Evolutionary conservation across 2,113 vertebrate species (phyloP).

Genomic region (Fukomys damarensis): DNA sequence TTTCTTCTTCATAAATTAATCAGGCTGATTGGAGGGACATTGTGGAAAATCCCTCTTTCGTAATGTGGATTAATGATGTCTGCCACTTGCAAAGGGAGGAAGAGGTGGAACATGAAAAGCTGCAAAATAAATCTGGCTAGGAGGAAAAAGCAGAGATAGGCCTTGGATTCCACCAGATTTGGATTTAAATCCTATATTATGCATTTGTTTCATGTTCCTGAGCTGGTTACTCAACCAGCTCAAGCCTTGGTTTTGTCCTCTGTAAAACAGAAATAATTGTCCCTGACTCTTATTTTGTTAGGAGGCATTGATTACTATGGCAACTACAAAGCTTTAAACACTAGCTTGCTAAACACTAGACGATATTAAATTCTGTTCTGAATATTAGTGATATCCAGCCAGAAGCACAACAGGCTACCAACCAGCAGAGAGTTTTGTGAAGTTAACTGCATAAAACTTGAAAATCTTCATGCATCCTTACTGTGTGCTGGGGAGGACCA

Average conservation of each 20-base stretch:
- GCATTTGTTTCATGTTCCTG: not conserved
- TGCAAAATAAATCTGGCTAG: not conserved
- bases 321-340: not conserved
- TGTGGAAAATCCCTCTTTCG: slow-evolving; percentile 37
- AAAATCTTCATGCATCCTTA: not conserved
- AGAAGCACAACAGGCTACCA: not conserved
- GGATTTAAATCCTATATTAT: not conserved
- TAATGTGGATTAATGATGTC: slow-evolving; percentile 42
- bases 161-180: not conserved
- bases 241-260: not conserved
- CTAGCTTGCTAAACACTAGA: not conserved
- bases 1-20: slow-evolving; percentile 69
- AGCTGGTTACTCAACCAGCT: not conserved
- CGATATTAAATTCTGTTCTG: not conserved
- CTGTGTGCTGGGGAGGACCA: not conserved
- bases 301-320: not conserved
- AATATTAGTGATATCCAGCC: not conserved
- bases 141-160: not conserved
- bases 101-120: not conserved
- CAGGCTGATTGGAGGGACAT: slow-evolving; percentile 36
- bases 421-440: not conserved
- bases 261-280: slow-evolving; percentile 1
- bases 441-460: not conserved
- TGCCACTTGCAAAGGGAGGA: not conserved
- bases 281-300: not conserved